Evolutionary conservation across 2,113 vertebrate genomes (phyloP).

Genomic region (Cromileptes altivelis): DNA sequence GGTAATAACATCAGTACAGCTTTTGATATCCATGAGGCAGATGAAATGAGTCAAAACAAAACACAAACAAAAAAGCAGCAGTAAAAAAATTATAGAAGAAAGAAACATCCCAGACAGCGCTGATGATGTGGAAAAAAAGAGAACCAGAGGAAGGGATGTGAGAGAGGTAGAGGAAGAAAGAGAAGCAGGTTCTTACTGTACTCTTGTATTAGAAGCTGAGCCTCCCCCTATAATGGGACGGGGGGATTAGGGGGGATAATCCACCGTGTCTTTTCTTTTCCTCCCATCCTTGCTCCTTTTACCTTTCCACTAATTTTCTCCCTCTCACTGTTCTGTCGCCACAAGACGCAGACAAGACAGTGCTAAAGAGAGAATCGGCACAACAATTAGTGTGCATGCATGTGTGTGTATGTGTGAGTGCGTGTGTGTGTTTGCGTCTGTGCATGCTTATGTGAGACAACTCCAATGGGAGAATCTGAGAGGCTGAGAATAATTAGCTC

Average conservation of each 20-base stretch:
- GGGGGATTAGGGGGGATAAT: conserved; percentile 78
- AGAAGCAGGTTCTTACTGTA: conserved; percentile 62
- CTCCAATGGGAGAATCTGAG: conserved; percentile 57
- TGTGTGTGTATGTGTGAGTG: not conserved
- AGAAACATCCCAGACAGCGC: not conserved
- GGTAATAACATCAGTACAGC: not conserved
- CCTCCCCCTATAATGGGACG: conserved; percentile 57
- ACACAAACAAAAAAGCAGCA: not conserved
- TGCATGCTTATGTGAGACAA: conserved; percentile 32
- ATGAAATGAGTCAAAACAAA: not conserved
- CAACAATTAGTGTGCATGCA: conserved; percentile 59
- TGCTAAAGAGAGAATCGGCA: conserved; percentile 67
- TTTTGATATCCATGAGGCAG: not conserved
- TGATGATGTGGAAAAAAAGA: not conserved
- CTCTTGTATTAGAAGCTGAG: conserved; percentile 63
- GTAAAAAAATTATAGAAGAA: not conserved
- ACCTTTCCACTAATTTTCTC: conserved; percentile 67
- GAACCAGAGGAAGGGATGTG: not conserved
- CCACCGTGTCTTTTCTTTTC: conserved; percentile 72
- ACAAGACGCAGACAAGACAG: conserved; percentile 62
- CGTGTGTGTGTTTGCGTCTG: not conserved
- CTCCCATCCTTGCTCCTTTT: conserved; percentile 55
- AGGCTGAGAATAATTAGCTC: conserved; percentile 71
- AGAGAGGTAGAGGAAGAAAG: conserved; percentile 22
- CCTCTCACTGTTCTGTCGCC: conserved; percentile 59